These are phyloP conservation scores for Cerastis leucographa DNA, from an alignment of 2,888 invertebrate genomes.

Conservation along the genomic window DNA sequence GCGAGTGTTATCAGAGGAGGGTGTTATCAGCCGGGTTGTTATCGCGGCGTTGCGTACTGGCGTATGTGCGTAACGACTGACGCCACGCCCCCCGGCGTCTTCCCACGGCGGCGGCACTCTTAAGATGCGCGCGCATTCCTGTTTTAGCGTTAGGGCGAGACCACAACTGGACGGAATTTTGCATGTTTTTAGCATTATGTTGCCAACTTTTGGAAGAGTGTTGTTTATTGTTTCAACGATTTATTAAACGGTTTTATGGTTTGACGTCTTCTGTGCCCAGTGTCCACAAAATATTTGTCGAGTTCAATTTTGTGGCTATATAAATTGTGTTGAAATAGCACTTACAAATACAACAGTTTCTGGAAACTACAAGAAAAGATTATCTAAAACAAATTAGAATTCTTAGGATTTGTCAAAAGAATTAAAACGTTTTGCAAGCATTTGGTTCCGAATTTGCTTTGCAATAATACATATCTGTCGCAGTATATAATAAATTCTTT, in stretches of 20 bases:
- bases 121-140: conserved; percentile 88
- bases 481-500: conserved; percentile 16
- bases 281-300: not conserved
- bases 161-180: conserved; percentile 74
- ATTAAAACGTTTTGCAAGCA: not conserved
- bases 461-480: not conserved
- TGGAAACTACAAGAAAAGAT: not conserved
- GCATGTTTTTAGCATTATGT: conserved; percentile 39
- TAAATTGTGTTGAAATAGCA: not conserved
- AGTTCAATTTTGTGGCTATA: not conserved
- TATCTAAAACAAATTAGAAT: too few species aligned
- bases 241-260: not conserved
- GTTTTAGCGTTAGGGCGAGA: conserved; percentile 79
- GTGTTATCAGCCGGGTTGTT: conserved; percentile 72
- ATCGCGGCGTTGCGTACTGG: conserved; percentile 84
- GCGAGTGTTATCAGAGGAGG: conserved; percentile 31
- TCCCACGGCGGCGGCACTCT: conserved; percentile 74
- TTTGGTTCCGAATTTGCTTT: not conserved
- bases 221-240: conserved; percentile 9
- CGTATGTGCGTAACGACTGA: conserved; percentile 84
- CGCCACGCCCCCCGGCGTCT: conserved; percentile 87
- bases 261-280: too few species aligned
- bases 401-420: not conserved
- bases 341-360: not conserved
- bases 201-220: conserved; percentile 25